Evolutionary conservation across 2,797 vertebrate species (phyloP).

Genomic region (Thunnus albacares): DNA sequence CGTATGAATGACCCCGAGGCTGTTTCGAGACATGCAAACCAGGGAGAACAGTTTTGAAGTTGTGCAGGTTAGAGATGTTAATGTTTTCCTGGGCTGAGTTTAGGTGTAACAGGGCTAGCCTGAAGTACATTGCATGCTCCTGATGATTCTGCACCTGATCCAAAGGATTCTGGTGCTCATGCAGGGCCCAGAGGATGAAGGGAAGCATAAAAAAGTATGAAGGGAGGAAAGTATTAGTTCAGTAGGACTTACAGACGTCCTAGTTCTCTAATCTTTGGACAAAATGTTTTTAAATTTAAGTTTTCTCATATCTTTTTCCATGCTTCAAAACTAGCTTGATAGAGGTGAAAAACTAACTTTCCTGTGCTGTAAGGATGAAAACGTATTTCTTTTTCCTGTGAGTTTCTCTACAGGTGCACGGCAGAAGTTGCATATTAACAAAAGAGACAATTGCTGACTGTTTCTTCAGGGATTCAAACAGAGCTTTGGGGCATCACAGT

Average conservation of each 20-base stretch:
- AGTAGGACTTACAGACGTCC: conserved; percentile 35
- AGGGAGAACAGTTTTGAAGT: conserved; percentile 59
- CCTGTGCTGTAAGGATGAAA: conserved; percentile 16
- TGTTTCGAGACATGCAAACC: conserved; percentile 46
- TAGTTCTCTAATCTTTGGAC: conserved; percentile 35
- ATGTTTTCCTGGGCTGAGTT: conserved; percentile 61
- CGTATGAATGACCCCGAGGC: conserved; percentile 47
- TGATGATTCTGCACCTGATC: conserved; percentile 62
- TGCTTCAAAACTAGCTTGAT: conserved; percentile 32
- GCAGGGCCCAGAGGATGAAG: conserved; percentile 49
- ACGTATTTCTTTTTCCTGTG: background rate
- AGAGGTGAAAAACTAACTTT: conserved; percentile 21
- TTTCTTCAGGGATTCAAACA: conserved; percentile 63
- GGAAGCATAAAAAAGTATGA: conserved; percentile 39
- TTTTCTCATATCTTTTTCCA: conserved; percentile 3
- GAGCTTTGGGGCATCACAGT: conserved; percentile 61
- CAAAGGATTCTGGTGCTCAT: conserved; percentile 63
- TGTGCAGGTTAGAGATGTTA: conserved; percentile 57
- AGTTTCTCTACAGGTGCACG: conserved; percentile 64
- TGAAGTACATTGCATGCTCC: conserved; percentile 45
- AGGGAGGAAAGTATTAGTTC: conserved; percentile 49
- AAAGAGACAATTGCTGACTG: conserved; percentile 72
- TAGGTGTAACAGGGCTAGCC: conserved; percentile 37
- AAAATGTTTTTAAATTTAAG: conserved; percentile 28
- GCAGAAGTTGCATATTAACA: conserved; percentile 69